Evolutionary conservation across 2,113 vertebrate species (phyloP).

Genomic region (Amia ocellicauda): DNA sequence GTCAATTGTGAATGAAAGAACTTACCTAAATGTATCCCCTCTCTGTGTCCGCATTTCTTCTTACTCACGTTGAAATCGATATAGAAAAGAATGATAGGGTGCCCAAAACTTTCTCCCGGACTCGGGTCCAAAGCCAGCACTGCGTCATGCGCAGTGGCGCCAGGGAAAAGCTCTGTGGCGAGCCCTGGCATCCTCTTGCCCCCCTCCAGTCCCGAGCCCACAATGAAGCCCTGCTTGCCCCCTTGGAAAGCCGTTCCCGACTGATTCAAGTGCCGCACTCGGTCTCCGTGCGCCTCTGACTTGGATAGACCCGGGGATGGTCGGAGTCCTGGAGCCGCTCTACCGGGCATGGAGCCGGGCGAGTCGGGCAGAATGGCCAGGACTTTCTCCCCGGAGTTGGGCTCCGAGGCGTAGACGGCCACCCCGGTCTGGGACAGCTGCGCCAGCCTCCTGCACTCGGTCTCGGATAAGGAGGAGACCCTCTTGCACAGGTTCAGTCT

Average conservation of each 20-base stretch:
- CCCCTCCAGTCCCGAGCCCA: conserved; percentile 15
- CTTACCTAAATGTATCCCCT: conserved; percentile 70
- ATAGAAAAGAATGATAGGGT: conserved; percentile 68
- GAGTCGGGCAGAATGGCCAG: conserved; percentile 68
- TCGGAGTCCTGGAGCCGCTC: too few species aligned
- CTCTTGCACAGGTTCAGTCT: conserved; percentile 61
- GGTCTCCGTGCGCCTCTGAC: too few species aligned
- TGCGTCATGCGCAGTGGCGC: conserved; percentile 57
- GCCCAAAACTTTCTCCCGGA: conserved; percentile 70
- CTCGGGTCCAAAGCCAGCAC: conserved; percentile 70
- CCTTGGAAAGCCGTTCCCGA: conserved; percentile 20
- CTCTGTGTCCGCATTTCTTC: conserved; percentile 64
- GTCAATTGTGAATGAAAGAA: too few species aligned
- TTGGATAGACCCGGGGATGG: too few species aligned
- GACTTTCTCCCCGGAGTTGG: conserved; percentile 51
- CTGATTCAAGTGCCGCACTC: too few species aligned
- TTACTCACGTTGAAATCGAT: conserved; percentile 68
- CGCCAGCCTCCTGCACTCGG: conserved; percentile 53
- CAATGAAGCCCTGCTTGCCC: conserved; percentile 29
- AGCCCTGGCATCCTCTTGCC: conserved; percentile 37
- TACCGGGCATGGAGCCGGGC: conserved; percentile 1
- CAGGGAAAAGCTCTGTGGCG: conserved; percentile 24
- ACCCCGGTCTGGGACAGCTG: conserved; percentile 55
- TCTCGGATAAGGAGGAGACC: conserved; percentile 51
- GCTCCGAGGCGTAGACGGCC: conserved; percentile 61